Conservation (phyloP, 2,888 invertebrate genomes). For the Dryomyza anilis region DNA sequence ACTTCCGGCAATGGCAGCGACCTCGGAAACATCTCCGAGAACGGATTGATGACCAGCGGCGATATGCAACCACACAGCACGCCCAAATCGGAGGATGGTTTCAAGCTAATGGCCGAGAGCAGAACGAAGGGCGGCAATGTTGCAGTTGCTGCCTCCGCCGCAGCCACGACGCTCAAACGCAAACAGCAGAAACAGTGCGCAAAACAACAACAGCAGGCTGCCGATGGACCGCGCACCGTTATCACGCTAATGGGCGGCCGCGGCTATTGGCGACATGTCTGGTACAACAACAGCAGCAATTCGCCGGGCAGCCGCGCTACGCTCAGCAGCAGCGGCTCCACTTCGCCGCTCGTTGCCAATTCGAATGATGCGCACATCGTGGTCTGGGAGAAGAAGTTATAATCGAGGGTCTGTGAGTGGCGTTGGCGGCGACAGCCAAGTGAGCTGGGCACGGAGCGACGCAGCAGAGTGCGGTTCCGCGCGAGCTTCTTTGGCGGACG, state of each 20-base stretch:
- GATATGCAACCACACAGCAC: conserved; percentile 52
- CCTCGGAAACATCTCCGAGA: conserved; percentile 64
- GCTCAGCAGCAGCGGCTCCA: conserved; percentile 34
- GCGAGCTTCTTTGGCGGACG: conserved; percentile 26
- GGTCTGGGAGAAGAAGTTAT: conserved; percentile 87
- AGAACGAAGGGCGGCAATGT: conserved; percentile 23
- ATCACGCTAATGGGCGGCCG: conserved; percentile 86
- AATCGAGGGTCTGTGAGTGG: conserved; percentile 61
- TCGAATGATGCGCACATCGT: conserved; percentile 87
- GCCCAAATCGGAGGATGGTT: conserved; percentile 49
- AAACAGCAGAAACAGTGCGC: conserved; percentile 54
- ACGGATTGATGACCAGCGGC: conserved; percentile 59
- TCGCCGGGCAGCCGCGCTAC: conserved; percentile 48
- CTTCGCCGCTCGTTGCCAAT: conserved; percentile 67
- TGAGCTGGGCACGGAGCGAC: conserved; percentile 39
- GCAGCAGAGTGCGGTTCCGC: conserved; percentile 50
- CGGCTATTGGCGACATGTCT: conserved; percentile 84
- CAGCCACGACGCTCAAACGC: conserved; percentile 56
- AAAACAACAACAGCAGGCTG: conserved; percentile 48
- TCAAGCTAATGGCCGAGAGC: conserved; percentile 38
- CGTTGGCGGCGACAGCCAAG: conserved; percentile 33
- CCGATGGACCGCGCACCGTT: conserved; percentile 72
- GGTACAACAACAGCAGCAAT: conserved; percentile 61
- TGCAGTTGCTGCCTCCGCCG: conserved; percentile 39
- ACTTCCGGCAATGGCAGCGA: conserved; percentile 62